Evolutionary conservation across 2,888 invertebrate species (phyloP), one percentile per base, ranked within the genome.

Genomic region (Serripes groenlandicus): DNA sequence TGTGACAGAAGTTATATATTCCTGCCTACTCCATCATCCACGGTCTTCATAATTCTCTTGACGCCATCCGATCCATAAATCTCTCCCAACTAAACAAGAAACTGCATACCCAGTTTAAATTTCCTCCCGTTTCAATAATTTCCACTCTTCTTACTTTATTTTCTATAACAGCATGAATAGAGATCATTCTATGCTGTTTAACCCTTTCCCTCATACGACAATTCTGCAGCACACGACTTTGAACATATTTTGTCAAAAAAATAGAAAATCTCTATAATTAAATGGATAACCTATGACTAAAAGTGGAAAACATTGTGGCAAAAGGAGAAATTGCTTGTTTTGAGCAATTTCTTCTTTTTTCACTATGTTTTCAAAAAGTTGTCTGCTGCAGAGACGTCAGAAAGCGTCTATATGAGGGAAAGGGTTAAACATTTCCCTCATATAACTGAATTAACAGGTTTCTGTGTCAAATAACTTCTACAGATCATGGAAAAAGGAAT

Each of bases 11-110:
- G 49, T 70, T 60, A 73, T 73, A 62, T 60, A 73, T 73, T 58
- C 75, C 75, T 74, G 56, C 68, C 68, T 66, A 68, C 66, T 75
- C 52, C 75, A 75, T 75, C 75, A 68, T 75, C 34, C 58, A 42
- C 28, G 23, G 35, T 18, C 28, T 66, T 26, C 34, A 21, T 68
- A 68, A 66, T 75, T 54, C 75, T 75, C 75, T 34, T 54, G 75
- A 68, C 75, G 75, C 75, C 75, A 68, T n/a, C 21, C 34, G 21
- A 56, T 52, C 54, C 68, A 75, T 75, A 75, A 75, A 75, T 75
- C 75, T 75, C 68, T 52, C 54, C n/a, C 28, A 52, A 75, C n/a
- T n/a, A 56, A 75, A 68, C 68, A 73, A 42, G 42, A 60, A 73
- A 66, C 60, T 49, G 60, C 73, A 73, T 73, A 73, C 73, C 73